Percentiles rank a stretch among this genome's conserved stretches.
phyloP scores from a whole-genome alignment of 2,113 vertebrate genomes.

The Madoqua kirkii region DNA sequence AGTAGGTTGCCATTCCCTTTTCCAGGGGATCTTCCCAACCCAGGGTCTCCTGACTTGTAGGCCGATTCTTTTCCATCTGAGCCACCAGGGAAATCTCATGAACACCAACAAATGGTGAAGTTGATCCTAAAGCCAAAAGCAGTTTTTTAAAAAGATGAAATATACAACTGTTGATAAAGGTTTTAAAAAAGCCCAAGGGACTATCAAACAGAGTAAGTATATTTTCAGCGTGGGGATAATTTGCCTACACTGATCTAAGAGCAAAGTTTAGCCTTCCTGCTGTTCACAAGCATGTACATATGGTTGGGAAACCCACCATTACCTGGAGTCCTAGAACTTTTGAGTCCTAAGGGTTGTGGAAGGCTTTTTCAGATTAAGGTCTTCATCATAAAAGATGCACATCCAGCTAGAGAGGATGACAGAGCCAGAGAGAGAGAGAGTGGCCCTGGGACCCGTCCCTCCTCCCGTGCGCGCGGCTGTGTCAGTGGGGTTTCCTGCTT shows the following conservation, averaged over 20 bases:
- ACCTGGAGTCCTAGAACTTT: neutral
- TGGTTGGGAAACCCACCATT: rapidly evolving
- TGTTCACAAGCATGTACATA: rapidly evolving
- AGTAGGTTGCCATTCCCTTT: neutral
- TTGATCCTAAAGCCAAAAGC: neutral
- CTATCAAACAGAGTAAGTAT: no score
- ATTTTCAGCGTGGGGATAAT: rapidly evolving
- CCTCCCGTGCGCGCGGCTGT: rapidly evolving
- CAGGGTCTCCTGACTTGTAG: neutral
- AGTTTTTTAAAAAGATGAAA: neutral
- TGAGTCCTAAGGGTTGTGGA: neutral
- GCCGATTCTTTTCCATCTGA: neutral
- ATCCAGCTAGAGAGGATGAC: rapidly evolving
- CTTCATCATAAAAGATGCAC: rapidly evolving
- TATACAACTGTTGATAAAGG: no score
- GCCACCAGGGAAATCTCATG: neutral
- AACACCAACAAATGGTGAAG: neutral
- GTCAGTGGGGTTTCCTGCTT: neutral
- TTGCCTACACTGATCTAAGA: rapidly evolving
- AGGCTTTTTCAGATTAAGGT: neutral
- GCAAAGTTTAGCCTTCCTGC: neutral
- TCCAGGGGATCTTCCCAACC: neutral
- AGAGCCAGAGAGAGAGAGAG: neutral
- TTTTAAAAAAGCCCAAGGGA: neutral
- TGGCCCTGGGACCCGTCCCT: rapidly evolving